Evolutionary conservation across 2,797 vertebrate species (phyloP), one percentile per base, ranked within the genome.

Genomic region (Channallabes apus): DNA sequence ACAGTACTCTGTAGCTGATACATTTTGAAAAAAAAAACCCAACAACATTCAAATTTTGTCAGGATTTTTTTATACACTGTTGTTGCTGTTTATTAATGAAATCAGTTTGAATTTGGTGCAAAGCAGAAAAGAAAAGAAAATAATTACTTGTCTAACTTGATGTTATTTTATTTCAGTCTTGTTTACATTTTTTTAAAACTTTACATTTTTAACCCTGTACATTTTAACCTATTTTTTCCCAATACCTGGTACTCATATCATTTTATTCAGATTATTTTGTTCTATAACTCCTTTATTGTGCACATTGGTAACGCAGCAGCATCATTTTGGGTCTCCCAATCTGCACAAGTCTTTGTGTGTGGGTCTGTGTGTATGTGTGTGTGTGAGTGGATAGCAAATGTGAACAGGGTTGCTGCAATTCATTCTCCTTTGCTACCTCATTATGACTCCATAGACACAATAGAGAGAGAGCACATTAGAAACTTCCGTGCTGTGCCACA

Each of bases 371-470:
- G 46, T 84, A 82, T 94, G 90, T 46, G 41, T 84, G 83, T 94
- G 90, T 91, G 89, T 56, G 77, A 41, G 72, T 92, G 95, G 95
- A 94, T 93, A 92, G 94, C 93, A 93, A 96, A 95, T 95, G 94
- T 96, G 95, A 96, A 96, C 95, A 94, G 77, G 81, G 79, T 67
- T 82, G 64, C 83, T 93, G 92, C 95, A 94, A 96, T 97, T 97
- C 96, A 97, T 93, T 96, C 95, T 94, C 96, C 96, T 93, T 88
- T 93, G 96, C 95, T 94, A 97, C 96, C 97, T 98, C 97, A 98
- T 98, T 98, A 98, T 96, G 96, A 97, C 97, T 97, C 97, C 96
- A 97, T 96, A 97, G 97, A 96, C 95, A 95, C 93, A 97, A 96
- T 96, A 96, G 97, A 95, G 96, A 96, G 95, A 95, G 95, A 94